Percentiles rank a stretch among this genome's conserved stretches.
These are phyloP conservation scores for Dolomedes plantarius DNA, from an alignment of 2,888 invertebrate species.

Conservation along the genomic window DNA sequence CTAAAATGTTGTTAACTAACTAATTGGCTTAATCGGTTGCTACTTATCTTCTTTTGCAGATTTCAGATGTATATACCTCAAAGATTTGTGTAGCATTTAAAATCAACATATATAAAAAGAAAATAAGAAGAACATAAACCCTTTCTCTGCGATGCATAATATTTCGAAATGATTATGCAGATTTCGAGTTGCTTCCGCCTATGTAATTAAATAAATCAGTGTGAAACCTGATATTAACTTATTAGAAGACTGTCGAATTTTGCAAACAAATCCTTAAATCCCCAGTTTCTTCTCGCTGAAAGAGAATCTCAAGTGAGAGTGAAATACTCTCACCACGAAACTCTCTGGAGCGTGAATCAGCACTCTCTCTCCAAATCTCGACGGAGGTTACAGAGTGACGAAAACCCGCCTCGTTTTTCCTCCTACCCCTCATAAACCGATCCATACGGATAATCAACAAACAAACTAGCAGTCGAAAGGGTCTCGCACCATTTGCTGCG, in stretches of 20 bases:
- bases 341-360: neutral
- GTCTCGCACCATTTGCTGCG: slow-evolving; percentile 64
- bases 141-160: no score
- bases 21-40: no score
- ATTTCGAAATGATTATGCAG: no score
- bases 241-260: neutral
- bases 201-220: no score
- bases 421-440: slow-evolving; percentile 14
- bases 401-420: slow-evolving; percentile 13
- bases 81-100: no score
- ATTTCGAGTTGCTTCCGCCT: no score
- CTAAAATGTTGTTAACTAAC: no score
- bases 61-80: no score
- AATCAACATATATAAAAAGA: no score
- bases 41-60: no score
- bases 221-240: neutral
- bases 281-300: neutral
- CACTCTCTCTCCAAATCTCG: neutral
- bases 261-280: neutral
- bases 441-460: slow-evolving; percentile 37
- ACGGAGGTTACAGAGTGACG: slow-evolving; percentile 43
- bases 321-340: slow-evolving; percentile 1
- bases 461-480: slow-evolving; percentile 25
- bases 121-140: no score
- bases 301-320: neutral